Evolutionary conservation across 2,797 vertebrate genomes (phyloP), one percentile per base, ranked within the genome.

Genomic region (Danio aesculapii): DNA sequence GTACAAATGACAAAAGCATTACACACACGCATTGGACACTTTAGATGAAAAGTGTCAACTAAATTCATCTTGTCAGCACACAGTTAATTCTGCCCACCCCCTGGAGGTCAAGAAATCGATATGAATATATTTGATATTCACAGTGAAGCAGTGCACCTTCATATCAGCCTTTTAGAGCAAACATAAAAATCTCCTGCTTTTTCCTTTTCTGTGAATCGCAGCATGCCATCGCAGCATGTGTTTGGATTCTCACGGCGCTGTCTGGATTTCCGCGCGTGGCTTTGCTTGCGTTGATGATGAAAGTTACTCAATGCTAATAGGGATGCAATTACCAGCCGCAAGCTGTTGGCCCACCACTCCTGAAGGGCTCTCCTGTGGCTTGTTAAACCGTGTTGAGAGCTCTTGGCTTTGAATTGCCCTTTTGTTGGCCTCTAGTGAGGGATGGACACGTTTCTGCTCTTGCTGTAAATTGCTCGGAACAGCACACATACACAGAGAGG

Each of bases 331-430:
- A 97, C 94, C 91, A 94, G 94, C 94, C 94, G 96, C 96, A 97
- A 96, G 96, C 96, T 98, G 96, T 97, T 93, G 94, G 85, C 87
- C 73, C 95, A 92, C 92, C 90, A 87, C 90, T 92, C 93, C 93
- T 97, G 92, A 92, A 97, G 95, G 95, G 94, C 95, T 94, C 97
- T 97, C 96, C 88, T 87, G 97, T 95, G 97, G 96, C 97, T 98
- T 98, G 97, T 98, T 98, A 98, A 97, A 95, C 95, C 93, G 92
- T 95, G 93, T 96, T 90, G 96, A 97, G 96, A 98, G 95, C 96
- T 96, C 96, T 97, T 96, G 95, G 96, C 96, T 97, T 96, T 96
- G 96, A 97, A 97, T 97, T 96, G 96, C 95, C 96, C 96, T 96
- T 95, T 94, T 94, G 96, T 95, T 95, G 96, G 95, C 94, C 93